phyloP scores from a whole-genome alignment of 2,888 invertebrate genomes.

The Mesopsocus fuscifrons region DNA sequence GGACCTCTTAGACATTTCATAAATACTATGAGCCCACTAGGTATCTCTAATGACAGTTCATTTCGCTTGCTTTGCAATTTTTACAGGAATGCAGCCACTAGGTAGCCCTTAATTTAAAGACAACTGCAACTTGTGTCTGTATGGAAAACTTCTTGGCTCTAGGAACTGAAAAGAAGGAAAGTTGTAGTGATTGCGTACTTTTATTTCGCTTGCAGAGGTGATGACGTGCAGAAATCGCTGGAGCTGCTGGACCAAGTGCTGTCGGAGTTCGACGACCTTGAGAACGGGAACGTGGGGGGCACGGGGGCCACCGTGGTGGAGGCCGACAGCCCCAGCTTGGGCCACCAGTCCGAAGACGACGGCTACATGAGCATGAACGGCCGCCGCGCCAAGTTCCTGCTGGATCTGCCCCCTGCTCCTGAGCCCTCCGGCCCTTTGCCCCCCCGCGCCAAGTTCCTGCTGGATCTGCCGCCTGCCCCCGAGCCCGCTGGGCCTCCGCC shows the following conservation, averaged over 20 bases:
- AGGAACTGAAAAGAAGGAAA: too few relatives aligned
- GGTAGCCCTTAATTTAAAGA: too few relatives aligned
- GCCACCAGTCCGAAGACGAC: constrained; percentile 73
- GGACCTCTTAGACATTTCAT: too few relatives aligned
- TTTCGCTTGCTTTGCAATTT: too few relatives aligned
- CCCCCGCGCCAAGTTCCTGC: too few relatives aligned
- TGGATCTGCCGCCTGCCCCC: constrained; percentile 8
- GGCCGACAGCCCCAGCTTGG: constrained; percentile 56
- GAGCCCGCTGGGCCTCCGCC: constrained; percentile 18
- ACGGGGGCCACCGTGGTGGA: constrained; percentile 30
- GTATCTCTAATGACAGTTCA: too few relatives aligned
- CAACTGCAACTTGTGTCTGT: too few relatives aligned
- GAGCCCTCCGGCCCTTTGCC: constrained; percentile 21
- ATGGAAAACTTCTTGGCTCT: too few relatives aligned
- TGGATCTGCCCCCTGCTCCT: constrained; percentile 44
- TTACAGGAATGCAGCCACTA: too few relatives aligned
- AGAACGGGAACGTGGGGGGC: constrained; percentile 33
- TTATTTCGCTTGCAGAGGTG: constrained; percentile 41
- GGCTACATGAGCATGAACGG: constrained; percentile 88
- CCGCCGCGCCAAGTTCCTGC: constrained; percentile 52
- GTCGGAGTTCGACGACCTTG: constrained; percentile 74
- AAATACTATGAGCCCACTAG: too few relatives aligned
- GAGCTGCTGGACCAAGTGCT: constrained; percentile 75
- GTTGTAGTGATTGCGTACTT: too few relatives aligned
- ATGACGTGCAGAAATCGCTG: constrained; percentile 75